These are phyloP conservation scores for Phrynosoma platyrhinos DNA, from an alignment of 2,113 vertebrate genomes.

Conservation along the genomic window DNA sequence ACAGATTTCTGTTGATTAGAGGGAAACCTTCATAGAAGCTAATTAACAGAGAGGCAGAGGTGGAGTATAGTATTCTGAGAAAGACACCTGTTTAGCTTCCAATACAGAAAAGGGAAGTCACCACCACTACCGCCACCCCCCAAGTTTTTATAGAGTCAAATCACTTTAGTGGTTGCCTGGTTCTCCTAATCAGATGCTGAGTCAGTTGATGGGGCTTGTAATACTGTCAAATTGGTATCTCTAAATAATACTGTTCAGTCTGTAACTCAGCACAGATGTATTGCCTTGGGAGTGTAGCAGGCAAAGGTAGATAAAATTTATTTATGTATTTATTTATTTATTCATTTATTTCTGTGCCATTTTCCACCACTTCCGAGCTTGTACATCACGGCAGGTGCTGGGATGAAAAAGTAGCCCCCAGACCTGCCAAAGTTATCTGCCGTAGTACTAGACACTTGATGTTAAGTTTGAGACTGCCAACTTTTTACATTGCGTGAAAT, in stretches of 20 bases:
- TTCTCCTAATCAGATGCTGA: not conserved
- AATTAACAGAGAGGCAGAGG: not conserved
- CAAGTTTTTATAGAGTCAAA: not conserved
- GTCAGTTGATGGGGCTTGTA: not conserved
- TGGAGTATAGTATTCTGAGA: not conserved
- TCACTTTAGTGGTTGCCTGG: not conserved
- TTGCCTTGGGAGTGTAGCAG: not conserved
- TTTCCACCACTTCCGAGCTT: too few species aligned
- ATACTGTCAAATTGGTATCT: not conserved
- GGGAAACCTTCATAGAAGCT: not conserved
- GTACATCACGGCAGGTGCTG: too few species aligned
- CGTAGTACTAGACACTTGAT: not conserved
- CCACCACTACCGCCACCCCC: not conserved
- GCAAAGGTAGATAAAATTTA: not conserved
- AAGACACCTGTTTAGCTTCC: not conserved
- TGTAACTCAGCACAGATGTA: not conserved
- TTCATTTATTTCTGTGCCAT: too few species aligned
- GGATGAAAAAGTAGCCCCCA: too few species aligned
- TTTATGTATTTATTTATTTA: too few species aligned
- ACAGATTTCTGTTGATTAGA: too few species aligned
- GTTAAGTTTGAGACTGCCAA: not conserved
- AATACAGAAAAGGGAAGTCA: not conserved
- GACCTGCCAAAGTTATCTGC: too few species aligned
- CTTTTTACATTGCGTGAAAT: not conserved
- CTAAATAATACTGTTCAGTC: not conserved